Base-by-base conservation (phyloP, 2,888 invertebrate genomes). In the Hydroisotoma schaefferi region DNA sequence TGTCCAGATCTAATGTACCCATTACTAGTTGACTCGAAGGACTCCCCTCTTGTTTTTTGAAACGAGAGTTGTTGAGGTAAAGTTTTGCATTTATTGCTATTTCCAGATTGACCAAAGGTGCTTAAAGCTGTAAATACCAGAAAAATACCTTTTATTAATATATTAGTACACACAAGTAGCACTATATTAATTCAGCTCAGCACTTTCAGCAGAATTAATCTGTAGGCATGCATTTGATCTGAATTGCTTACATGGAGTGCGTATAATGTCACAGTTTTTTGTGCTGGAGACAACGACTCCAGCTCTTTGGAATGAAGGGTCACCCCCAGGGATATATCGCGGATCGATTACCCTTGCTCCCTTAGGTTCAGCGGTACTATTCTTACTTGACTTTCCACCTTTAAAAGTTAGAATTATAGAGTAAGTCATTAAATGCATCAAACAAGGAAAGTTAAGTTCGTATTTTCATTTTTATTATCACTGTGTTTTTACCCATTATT, bases 211-310 rank as follows among this genome's bases (percentile, higher is more conserved):
- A n/a, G n/a, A n/a, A n/a, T n/a, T n/a, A n/a, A n/a, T n/a, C n/a
- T n/a, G n/a, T n/a, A n/a, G n/a, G n/a, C n/a, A 6, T 23, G 37
- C n/a, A 44, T 18, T 18, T n/a, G 22, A 8, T 18, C 22, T 44
- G 8, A 10, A 26, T 47, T 26, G 55, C 67, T 70, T 64, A 71
- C 71, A 71, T 28, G 71, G 71, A 27, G 71, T 71, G 28, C 71
- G 67, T 60, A 71, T 71, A 53, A 71, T 71, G 57, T 71, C 71
- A 65, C 71, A 71, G 59, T 71, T 70, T 59, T 71, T 71, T 64
- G 67, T 68, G 65, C 69, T 71, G 37, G 70, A 57, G 2, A 71
- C 70, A 20, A 71, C 70, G 2, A 69, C 68, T n/a, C 65, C 67
- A 27, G 67, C 64, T 33, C 71, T 56, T 55, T 71, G 71, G 55